Conservation (phyloP, 1,140 invertebrate species). For the Drosophila yakuba region DNA sequence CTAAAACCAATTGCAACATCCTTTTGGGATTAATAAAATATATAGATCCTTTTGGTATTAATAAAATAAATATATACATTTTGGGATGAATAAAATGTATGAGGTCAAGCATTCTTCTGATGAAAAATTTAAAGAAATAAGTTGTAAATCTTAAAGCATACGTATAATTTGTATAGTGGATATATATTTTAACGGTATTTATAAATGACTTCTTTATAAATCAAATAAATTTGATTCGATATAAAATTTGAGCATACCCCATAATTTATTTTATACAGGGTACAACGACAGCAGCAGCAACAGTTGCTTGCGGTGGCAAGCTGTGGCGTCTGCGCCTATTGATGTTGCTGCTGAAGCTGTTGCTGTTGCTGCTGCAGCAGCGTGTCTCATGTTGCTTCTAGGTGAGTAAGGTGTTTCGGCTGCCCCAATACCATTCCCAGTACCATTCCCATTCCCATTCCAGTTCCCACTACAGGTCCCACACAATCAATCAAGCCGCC, state of each 20-base stretch:
- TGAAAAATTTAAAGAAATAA: no score
- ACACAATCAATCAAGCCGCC: slow-evolving; percentile 79
- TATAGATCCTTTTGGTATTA: no score
- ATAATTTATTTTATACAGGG: not conserved
- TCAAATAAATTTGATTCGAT: no score
- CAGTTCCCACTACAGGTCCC: slow-evolving; percentile 28
- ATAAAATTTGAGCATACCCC: not conserved
- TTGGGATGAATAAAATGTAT: no score
- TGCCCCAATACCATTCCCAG: not conserved
- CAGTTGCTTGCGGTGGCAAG: slow-evolving; percentile 70
- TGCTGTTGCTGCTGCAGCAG: slow-evolving; percentile 23
- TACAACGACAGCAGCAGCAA: slow-evolving; percentile 63
- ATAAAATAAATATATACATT: no score
- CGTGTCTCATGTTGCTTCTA: slow-evolving; percentile 62
- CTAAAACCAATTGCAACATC: no score
- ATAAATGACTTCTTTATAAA: no score
- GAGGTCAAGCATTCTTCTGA: no score
- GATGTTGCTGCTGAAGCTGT: slow-evolving; percentile 32
- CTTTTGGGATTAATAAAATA: no score
- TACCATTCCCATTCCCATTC: slow-evolving; percentile 25
- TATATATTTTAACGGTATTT: no score
- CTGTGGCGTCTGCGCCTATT: slow-evolving; percentile 75
- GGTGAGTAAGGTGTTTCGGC: slow-evolving; percentile 55
- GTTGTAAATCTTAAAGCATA: no score
- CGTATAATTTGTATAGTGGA: no score